Base-by-base conservation (phyloP, 2,888 invertebrate genomes). In the Dynastes hyllus region DNA sequence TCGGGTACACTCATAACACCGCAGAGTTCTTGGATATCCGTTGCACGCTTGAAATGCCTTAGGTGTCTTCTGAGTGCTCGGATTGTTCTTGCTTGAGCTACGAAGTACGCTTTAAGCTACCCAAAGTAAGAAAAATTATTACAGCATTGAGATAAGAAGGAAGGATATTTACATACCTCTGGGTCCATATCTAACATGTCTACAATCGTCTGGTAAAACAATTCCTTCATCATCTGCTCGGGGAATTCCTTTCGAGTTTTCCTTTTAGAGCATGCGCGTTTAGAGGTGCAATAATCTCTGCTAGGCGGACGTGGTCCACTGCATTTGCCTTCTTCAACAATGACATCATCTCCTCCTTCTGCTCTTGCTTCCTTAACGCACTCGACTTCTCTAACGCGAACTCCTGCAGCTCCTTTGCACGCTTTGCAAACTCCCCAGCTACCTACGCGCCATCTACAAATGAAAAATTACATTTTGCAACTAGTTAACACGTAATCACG, bases 401-500 rank as follows among this genome's bases (percentile, higher is more conserved):
- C 84, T 0, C 91, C 92, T 9, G 89, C 87, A 80, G 89, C 88
- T 73, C 88, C 88, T 83, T 89, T 89, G 81, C 91, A 91, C 0
- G 92, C 91, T 58, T 90, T 90, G 84, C 93, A 94, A 80, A 90
- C 90, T 81, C 93, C 91, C 93, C 93, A 93, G 71, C 91, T 91
- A 8, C 93, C 93, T 2, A 91, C 89, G 86, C 92, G 91, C 93
- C 93, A 93, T 85, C 93, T 93, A 79, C 9, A 80, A 75, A 65
- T 11, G 16, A 76, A 70, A 51, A 61, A 69, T 58, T 58, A 22
- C 6, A 4, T 45, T 11, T 45, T 45, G 22, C 22, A 22, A 22
- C 22, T 22, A 22, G 22, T 22, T 22, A 22, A 22, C 22, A 22
- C 22, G 22, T 22, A 22, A 22, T 22, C 22, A 22, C 22, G 22